Conservation (phyloP, 2,113 vertebrate genomes). For the Ageneiosus marmoratus region DNA sequence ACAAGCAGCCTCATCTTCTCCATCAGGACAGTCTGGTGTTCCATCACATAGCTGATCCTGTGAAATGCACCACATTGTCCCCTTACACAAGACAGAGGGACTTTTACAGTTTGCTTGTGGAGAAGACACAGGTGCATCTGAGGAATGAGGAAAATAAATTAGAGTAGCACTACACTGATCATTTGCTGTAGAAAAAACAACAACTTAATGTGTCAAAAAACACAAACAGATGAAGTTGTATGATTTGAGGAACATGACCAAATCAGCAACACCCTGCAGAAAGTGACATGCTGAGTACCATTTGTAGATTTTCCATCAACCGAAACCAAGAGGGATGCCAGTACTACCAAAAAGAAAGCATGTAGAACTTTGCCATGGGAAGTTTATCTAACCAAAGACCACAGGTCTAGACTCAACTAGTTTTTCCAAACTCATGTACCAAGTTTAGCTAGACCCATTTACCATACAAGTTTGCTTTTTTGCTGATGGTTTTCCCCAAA, state of each 20-base stretch:
- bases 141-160: too few species aligned
- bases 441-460: not conserved
- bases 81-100: conserved; percentile 71
- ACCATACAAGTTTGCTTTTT: not conserved
- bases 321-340: too few species aligned
- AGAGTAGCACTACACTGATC: not conserved
- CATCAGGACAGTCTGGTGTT: conserved; percentile 79
- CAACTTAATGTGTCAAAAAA: not conserved
- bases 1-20: conserved; percentile 79
- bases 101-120: conserved; percentile 61
- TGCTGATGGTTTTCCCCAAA: too few species aligned
- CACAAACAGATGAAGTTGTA: not conserved
- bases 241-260: not conserved
- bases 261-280: not conserved
- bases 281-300: too few species aligned
- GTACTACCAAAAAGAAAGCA: too few species aligned
- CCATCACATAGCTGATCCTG: conserved; percentile 77
- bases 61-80: conserved; percentile 72
- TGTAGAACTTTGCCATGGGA: not conserved
- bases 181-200: not conserved
- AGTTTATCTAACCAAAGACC: too few species aligned
- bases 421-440: too few species aligned
- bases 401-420: too few species aligned
- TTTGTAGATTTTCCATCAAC: too few species aligned
- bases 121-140: not conserved